Conservation (phyloP, 2,797 vertebrate genomes). For the Pagetopsis macropterus region DNA sequence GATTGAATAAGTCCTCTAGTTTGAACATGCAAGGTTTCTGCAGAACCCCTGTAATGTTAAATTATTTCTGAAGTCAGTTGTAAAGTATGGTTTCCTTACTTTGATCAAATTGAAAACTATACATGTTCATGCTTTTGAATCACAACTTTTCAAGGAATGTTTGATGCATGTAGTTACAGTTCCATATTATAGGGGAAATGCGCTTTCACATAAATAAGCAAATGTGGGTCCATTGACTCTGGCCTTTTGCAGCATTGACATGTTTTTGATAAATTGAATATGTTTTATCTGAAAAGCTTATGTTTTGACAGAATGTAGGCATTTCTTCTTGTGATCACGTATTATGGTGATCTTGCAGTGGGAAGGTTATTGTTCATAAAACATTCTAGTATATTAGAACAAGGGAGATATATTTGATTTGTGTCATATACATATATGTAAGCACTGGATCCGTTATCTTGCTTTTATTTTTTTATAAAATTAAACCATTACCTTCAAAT, state of each 20-base stretch:
- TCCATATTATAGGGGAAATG: background rate
- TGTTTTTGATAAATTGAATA: background rate
- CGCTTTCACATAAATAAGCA: background rate
- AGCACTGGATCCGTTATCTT: background rate
- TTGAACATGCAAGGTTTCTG: background rate
- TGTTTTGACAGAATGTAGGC: background rate
- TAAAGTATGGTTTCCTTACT: background rate
- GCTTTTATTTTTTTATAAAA: background rate
- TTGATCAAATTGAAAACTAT: background rate
- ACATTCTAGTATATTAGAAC: background rate
- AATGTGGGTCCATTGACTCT: background rate
- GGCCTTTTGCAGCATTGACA: background rate
- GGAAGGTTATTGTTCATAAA: background rate
- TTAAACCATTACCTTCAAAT: background rate
- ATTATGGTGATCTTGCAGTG: background rate
- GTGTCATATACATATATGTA: background rate
- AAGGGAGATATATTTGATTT: background rate
- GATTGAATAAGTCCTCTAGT: background rate
- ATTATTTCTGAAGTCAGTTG: background rate
- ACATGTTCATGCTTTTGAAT: background rate
- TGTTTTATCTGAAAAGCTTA: background rate
- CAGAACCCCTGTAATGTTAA: background rate
- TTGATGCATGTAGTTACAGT: background rate
- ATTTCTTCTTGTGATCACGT: background rate
- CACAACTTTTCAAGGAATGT: background rate